Percentiles rank a stretch among this genome's conserved stretches.
These are phyloP conservation scores for Chouioia cunea DNA, from an alignment of 2,888 invertebrate genomes.

Conservation along the genomic window DNA sequence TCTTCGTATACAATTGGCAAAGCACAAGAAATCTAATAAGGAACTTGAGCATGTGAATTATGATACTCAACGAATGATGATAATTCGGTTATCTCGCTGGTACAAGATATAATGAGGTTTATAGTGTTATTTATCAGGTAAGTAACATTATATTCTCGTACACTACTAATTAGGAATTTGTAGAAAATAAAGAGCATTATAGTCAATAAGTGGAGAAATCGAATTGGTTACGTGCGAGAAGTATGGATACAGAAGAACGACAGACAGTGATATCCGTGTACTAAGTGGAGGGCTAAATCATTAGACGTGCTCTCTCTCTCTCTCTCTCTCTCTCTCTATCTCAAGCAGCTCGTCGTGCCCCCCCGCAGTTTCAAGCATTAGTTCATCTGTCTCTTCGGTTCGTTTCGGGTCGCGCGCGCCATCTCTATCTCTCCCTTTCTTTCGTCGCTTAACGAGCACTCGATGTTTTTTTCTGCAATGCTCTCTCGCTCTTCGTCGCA, in stretches of 20 bases:
- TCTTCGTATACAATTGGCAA: too few species aligned
- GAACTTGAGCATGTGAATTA: too few species aligned
- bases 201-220: conserved; percentile 1
- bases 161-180: too few species aligned
- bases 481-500: conserved; percentile 39
- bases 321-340: conserved; percentile 7
- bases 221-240: neutral
- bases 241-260: neutral
- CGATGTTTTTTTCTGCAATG: conserved; percentile 41
- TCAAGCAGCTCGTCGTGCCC: conserved; percentile 50
- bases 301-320: conserved; percentile 58
- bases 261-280: conserved; percentile 13
- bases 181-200: too few species aligned
- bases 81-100: too few species aligned
- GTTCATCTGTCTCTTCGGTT: conserved; percentile 65
- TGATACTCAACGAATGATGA: too few species aligned
- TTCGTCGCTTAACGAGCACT: conserved; percentile 53
- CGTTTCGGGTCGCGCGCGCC: conserved; percentile 55
- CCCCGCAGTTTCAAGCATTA: conserved; percentile 64
- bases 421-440: conserved; percentile 38
- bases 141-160: too few species aligned
- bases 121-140: too few species aligned
- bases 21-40: too few species aligned
- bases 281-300: conserved; percentile 59
- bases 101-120: too few species aligned